phyloP scores from a whole-genome alignment of 2,888 invertebrate species.

The Orthosia gothica region DNA sequence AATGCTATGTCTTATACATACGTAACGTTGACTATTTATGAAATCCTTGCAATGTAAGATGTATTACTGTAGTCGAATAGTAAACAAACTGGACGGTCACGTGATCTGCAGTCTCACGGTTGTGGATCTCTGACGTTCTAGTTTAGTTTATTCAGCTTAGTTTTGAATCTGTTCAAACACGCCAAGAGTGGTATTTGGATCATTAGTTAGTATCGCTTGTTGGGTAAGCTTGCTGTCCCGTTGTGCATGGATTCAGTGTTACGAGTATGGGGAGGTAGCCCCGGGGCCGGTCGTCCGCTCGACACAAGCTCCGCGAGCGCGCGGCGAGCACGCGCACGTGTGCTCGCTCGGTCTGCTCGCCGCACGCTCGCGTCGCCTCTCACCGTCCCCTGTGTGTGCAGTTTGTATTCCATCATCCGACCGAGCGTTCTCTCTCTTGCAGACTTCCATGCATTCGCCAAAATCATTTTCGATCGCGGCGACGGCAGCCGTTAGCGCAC shows the following conservation, averaged over 20 bases:
- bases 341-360: constrained; percentile 18
- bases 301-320: constrained; percentile 28
- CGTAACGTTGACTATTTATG: constrained; percentile 64
- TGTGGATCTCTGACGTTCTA: constrained; percentile 32
- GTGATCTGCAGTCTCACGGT: constrained; percentile 22
- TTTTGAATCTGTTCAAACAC: constrained; percentile 24
- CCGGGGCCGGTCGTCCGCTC: constrained; percentile 4
- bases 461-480: constrained; percentile 93
- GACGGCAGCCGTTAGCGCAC: constrained; percentile 91
- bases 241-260: constrained; percentile 76
- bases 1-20: constrained; percentile 63
- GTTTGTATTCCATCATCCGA: constrained; percentile 77
- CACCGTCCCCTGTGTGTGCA: constrained; percentile 46
- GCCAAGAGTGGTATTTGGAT: constrained; percentile 41
- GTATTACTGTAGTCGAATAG: constrained; percentile 59
- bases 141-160: constrained; percentile 16
- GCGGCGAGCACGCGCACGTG: constrained; percentile 8
- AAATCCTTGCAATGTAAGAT: constrained; percentile 57
- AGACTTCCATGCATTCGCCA: constrained; percentile 95
- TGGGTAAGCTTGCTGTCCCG: constrained; percentile 71
- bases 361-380: constrained; percentile 28
- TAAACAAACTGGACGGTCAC: constrained; percentile 26
- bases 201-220: constrained; percentile 67
- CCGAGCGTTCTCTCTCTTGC: constrained; percentile 91
- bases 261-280: constrained; percentile 34